Conservation (phyloP, 2,113 vertebrate genomes). For the Atherinomorus stipes region DNA sequence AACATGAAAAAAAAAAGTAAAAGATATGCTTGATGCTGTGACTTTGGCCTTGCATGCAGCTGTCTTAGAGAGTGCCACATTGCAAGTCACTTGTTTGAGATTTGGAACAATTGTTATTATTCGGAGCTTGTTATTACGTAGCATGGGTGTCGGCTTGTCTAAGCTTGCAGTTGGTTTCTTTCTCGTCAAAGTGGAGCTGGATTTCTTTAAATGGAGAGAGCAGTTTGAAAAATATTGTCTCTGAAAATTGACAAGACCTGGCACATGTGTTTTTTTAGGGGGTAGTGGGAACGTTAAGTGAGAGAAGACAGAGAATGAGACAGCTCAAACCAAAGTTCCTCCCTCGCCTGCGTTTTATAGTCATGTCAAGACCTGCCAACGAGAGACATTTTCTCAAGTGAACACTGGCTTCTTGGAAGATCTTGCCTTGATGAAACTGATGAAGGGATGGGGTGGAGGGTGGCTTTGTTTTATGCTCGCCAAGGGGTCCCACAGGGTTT, state of each 20-base stretch:
- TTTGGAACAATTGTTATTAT: conserved; percentile 79
- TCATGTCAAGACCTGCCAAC: conserved; percentile 99
- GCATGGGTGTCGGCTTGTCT: conserved; percentile 76
- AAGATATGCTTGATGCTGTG: conserved; percentile 82
- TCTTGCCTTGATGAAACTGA: conserved; percentile 98
- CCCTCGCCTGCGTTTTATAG: conserved; percentile 96
- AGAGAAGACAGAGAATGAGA: conserved; percentile 85
- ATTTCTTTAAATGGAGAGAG: conserved; percentile 95
- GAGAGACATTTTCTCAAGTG: conserved; percentile 98
- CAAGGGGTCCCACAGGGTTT: conserved; percentile 73
- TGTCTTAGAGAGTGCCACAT: conserved; percentile 89
- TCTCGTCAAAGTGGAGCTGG: conserved; percentile 75
- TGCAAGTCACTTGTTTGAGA: conserved; percentile 83
- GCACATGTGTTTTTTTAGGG: conserved; percentile 89
- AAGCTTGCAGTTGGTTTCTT: conserved; percentile 69
- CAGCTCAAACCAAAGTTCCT: conserved; percentile 91
- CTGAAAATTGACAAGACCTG: conserved; percentile 97
- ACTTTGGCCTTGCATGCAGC: conserved; percentile 91
- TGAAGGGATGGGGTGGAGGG: conserved; percentile 80
- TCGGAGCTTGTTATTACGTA: conserved; percentile 70
- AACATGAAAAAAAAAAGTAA: conserved; percentile 62
- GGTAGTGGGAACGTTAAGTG: conserved; percentile 86
- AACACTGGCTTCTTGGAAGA: conserved; percentile 98
- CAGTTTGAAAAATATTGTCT: conserved; percentile 91
- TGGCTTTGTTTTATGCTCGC: conserved; percentile 74